Conservation (phyloP, 2,113 vertebrate genomes). For the Mus pahari region DNA sequence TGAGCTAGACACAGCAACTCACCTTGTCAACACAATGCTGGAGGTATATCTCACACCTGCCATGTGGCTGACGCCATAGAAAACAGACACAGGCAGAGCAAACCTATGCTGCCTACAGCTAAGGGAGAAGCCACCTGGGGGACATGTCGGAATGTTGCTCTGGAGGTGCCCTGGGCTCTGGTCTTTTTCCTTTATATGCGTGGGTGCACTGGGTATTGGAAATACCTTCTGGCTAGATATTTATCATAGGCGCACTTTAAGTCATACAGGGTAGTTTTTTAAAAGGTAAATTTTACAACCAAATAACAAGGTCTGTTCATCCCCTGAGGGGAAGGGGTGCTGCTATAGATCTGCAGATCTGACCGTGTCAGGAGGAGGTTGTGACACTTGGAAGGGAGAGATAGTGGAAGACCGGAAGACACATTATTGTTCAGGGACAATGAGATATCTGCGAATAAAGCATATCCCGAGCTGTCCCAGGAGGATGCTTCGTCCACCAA, state of each 20-base stretch:
- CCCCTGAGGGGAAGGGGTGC: not conserved
- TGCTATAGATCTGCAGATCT: rapidly evolving
- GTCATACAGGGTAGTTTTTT: not conserved
- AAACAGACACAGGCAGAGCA: not conserved
- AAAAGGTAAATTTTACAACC: not conserved
- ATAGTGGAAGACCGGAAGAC: not conserved
- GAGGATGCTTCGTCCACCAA: not conserved
- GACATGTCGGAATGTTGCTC: not conserved
- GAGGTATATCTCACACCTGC: rapidly evolving
- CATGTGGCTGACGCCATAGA: rapidly evolving
- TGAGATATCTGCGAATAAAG: no score
- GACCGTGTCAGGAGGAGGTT: not conserved
- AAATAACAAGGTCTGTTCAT: not conserved
- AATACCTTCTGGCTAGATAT: not conserved
- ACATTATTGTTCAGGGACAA: not conserved
- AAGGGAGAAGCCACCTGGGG: not conserved
- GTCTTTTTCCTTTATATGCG: not conserved
- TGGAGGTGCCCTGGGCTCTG: not conserved
- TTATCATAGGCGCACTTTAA: not conserved
- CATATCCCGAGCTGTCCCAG: not conserved
- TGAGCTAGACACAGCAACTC: not conserved
- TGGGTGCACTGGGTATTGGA: not conserved
- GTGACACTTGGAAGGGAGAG: not conserved
- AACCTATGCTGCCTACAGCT: no score
- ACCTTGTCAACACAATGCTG: no score